Base-by-base conservation (phyloP, 1,140 invertebrate species). In the Zaprionus vittiger region DNA sequence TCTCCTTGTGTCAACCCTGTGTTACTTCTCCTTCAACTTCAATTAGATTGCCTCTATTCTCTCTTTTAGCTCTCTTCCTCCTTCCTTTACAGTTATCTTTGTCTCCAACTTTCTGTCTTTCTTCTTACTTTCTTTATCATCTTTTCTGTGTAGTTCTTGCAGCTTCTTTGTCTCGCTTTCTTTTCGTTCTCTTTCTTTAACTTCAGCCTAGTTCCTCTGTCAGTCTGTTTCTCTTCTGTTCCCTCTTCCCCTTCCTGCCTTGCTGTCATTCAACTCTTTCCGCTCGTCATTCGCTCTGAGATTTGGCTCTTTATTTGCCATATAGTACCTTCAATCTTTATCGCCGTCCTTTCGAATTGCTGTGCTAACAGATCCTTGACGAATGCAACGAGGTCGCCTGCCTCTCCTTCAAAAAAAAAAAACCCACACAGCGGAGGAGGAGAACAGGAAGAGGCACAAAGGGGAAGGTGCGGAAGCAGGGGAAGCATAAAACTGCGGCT, bases 361-460 rank as follows among this genome's bases (percentile, higher is more conserved):
- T 66, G 73, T 72, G 75, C 74, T 49, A 78, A 80, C 79, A 80
- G 63, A 56, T 34, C 78, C 78, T 84, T 83, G 81, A 84, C 79
- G 82, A 84, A 85, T 84, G 81, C 81, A 84, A 81, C 81, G 81
- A 84, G 82, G 78, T 80, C 65, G 81, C 12, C 38, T n/a, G 38
- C 38, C n/a, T 5, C 4, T 15, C 15, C 15, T 7, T 11, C 47
- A 47, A 31, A 64, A 54, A 61, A 54, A 61, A 41, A 26, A 54
- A 64, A 28, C 7, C 22, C 49, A 26, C 24, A 28, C 5, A 28
- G 52, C 14, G 14, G 6, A 11, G 38, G n/a, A 31, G 26, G 28
- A 20, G 37, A n/a, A 15, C 24, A 15, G 52, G 41, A 47, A 47
- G 6, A 20, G 31, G 6, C 1, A 24, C 7, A 17, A 17, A 17